A percentile compares a stretch with the other conserved stretches of the same genome.
phyloP scores from a whole-genome alignment of 2,888 invertebrate species.

The Plutella xylostella region DNA sequence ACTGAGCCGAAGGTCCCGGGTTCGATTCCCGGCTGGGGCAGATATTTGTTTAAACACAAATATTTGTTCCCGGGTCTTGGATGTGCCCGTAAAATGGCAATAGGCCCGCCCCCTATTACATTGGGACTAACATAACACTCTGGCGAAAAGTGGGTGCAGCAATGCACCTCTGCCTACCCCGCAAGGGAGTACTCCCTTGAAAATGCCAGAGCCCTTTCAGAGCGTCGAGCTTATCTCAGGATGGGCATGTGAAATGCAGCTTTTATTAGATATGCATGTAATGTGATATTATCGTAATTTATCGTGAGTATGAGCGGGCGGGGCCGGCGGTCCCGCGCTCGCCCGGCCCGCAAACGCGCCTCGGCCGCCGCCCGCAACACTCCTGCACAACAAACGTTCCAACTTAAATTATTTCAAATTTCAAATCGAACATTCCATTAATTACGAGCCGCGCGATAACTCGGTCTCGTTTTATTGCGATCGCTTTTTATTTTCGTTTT shows the following conservation, averaged over 20 bases:
- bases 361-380: slow-evolving; percentile 23
- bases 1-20: too few relatives aligned
- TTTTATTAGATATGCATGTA: slow-evolving; percentile 54
- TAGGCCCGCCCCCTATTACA: too few relatives aligned
- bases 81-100: too few relatives aligned
- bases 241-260: slow-evolving; percentile 44
- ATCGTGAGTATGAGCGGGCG: slow-evolving; percentile 39
- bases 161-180: too few relatives aligned
- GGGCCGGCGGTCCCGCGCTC: slow-evolving; percentile 36
- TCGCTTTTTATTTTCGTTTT: slow-evolving; percentile 53
- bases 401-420: slow-evolving; percentile 20
- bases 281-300: slow-evolving; percentile 52
- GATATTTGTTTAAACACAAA: too few relatives aligned
- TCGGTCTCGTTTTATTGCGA: slow-evolving; percentile 51
- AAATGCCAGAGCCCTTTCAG: slow-evolving; percentile 32
- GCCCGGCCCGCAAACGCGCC: slow-evolving; percentile 22
- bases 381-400: slow-evolving; percentile 24
- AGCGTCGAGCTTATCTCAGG: slow-evolving; percentile 44
- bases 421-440: slow-evolving; percentile 57
- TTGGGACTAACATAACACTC: too few relatives aligned
- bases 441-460: slow-evolving; percentile 54
- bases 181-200: slow-evolving; percentile 35
- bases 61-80: too few relatives aligned
- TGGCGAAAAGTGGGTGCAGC: too few relatives aligned
- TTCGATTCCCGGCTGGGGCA: too few relatives aligned